phyloP scores from a whole-genome alignment of 2,888 invertebrate species.

The Leptinotarsa haldemani region DNA sequence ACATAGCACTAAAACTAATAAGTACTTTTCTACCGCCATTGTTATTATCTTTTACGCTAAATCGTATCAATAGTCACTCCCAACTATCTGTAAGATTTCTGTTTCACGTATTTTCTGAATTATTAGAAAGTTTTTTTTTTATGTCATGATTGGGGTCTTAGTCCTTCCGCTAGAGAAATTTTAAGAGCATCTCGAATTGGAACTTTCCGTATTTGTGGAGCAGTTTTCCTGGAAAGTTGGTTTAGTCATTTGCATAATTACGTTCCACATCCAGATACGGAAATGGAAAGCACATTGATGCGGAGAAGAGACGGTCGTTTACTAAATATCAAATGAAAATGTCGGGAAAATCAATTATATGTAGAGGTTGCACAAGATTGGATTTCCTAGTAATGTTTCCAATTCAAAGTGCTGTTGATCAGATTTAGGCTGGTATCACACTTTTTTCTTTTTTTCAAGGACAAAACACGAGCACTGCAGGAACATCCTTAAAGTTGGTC shows the following conservation, averaged over 20 bases:
- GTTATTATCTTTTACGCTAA: too few species aligned
- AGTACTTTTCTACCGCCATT: too few species aligned
- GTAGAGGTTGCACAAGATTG: too few species aligned
- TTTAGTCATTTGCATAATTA: conserved; percentile 8
- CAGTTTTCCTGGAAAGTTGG: conserved; percentile 9
- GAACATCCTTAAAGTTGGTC: too few species aligned
- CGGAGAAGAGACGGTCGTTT: not conserved
- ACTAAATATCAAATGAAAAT: not conserved
- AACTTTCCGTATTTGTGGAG: conserved; percentile 9
- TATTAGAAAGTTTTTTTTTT: not conserved
- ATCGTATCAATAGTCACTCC: not conserved
- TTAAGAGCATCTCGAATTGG: not conserved
- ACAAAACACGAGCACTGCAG: too few species aligned
- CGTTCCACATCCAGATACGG: conserved; percentile 9
- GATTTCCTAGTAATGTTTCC: too few species aligned
- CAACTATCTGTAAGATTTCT: not conserved
- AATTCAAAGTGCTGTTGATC: too few species aligned
- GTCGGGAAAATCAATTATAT: not conserved
- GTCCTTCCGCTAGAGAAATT: conserved; percentile 13
- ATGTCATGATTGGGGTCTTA: not conserved
- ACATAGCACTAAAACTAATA: too few species aligned
- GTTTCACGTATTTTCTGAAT: conserved; percentile 7
- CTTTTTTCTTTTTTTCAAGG: too few species aligned
- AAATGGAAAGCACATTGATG: not conserved
- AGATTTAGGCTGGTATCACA: too few species aligned